Base-by-base conservation (phyloP, 30 jellyfish, hydroid and myxozoan genomes). In the Aurelia sp. region DNA sequence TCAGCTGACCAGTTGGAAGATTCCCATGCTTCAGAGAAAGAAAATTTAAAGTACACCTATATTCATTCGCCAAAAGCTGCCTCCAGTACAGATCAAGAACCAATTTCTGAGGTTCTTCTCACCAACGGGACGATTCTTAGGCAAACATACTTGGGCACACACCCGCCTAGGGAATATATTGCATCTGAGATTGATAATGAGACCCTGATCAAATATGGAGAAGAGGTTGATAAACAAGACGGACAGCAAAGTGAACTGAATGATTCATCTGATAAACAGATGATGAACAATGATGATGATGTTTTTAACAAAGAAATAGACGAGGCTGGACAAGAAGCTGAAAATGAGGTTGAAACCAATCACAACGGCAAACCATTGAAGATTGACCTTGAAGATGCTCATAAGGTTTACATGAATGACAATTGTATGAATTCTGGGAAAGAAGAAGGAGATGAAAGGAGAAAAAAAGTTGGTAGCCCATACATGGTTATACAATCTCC, bases 101-200 rank as follows among this genome's bases (percentile, higher is more conserved):
- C 98, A 4, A 89, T 91, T 9, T 74, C 98, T 1, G 98, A 91
- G 79, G 98, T 91, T 3, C 78, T 67, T 35, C 85, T 91, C 13
- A 88, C 74, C 33, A 74, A 91, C 69, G 98, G 98, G 31, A 75
- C 96, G 6, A 91, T 91, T 7, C 74, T 91, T 30, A 85, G 98
- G 62, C 98, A 91, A 44, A 91, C 98, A 44, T 86, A 77, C 65
- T 27, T 85, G 15, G 98, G 98, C 20, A 91, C 88, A 5, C 80
- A 90, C 51, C 96, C 96, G 38, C 89, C 94, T 13, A 69, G 20
- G 73, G 82, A 70, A 16, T 82, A 69, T 78, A 64, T 82, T 66
- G 70, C 86, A 10, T 27, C 79, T 8, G 81, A 69, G 70, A 55
- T 67, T 27, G 78, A 66, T 48, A 55, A 59, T 30, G 74, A 69